These are phyloP conservation scores for Cairina moschata DNA, from an alignment of 2,113 vertebrate genomes.

Conservation along the genomic window DNA sequence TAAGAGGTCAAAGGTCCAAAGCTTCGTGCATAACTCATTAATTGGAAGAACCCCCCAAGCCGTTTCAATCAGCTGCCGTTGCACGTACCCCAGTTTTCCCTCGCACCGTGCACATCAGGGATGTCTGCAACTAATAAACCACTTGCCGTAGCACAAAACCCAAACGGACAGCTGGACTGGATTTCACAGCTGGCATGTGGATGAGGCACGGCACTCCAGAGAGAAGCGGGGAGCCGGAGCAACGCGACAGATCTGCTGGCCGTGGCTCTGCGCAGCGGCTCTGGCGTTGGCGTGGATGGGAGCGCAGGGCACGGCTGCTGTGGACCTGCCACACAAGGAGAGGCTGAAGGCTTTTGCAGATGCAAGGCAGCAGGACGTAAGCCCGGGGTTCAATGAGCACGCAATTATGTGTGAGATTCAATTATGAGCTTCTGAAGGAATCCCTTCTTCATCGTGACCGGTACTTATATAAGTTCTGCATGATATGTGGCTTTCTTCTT, in stretches of 20 bases:
- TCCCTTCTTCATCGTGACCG: constrained; percentile 8
- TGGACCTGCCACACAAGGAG: background rate
- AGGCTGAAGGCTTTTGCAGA: background rate
- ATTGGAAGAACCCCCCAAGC: background rate
- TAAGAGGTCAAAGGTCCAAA: background rate
- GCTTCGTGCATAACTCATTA: background rate
- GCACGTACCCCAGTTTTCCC: background rate
- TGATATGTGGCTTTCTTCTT: background rate
- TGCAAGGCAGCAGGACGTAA: background rate
- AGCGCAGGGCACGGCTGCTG: background rate
- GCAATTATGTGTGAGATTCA: constrained; percentile 52
- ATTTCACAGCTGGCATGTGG: background rate
- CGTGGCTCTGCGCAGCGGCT: no score
- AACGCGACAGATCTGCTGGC: background rate
- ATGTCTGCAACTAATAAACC: background rate
- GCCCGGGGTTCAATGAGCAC: constrained; percentile 1
- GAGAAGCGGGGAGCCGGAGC: background rate
- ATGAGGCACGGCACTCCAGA: background rate
- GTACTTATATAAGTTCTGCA: constrained; percentile 12
- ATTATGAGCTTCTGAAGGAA: constrained; percentile 10
- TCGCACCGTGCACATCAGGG: background rate
- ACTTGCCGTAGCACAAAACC: background rate
- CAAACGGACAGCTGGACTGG: background rate
- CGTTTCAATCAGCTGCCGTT: background rate
- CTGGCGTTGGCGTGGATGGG: background rate